Evolutionary conservation across 2,113 vertebrate species (phyloP).

Genomic region (Strix uralensis): DNA sequence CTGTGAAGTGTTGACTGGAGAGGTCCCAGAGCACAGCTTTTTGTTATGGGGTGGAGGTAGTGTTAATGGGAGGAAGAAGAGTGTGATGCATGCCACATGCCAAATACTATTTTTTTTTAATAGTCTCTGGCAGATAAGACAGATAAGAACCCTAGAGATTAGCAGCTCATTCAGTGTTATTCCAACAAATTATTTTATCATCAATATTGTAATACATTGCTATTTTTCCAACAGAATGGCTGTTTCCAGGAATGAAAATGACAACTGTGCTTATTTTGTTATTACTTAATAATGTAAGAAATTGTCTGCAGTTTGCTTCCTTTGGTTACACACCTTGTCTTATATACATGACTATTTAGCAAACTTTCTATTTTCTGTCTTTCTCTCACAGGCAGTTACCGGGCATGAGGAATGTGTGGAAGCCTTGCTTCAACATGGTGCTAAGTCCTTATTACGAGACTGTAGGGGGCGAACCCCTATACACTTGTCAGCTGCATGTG

Average conservation of each 20-base stretch:
- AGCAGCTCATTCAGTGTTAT: not conserved
- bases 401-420: slow-evolving; percentile 96
- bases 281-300: not conserved
- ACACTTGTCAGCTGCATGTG: slow-evolving; percentile 94
- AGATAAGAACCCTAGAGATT: not conserved
- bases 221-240: not conserved
- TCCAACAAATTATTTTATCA: not conserved
- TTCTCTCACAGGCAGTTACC: slow-evolving; percentile 85
- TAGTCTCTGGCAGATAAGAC: not conserved
- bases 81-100: not conserved
- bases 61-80: not conserved
- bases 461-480: slow-evolving; percentile 90
- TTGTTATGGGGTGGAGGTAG: not conserved
- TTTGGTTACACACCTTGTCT: not conserved
- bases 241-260: not conserved
- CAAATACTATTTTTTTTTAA: not conserved
- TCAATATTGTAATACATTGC: not conserved
- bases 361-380: not conserved
- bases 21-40: not conserved
- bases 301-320: not conserved
- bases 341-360: not conserved
- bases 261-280: not conserved
- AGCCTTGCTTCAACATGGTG: slow-evolving; percentile 92
- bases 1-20: not conserved
- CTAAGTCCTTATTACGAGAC: slow-evolving; percentile 87